Evolutionary conservation across 2,888 invertebrate genomes (phyloP).

Genomic region (Zygogramma bicolorata): DNA sequence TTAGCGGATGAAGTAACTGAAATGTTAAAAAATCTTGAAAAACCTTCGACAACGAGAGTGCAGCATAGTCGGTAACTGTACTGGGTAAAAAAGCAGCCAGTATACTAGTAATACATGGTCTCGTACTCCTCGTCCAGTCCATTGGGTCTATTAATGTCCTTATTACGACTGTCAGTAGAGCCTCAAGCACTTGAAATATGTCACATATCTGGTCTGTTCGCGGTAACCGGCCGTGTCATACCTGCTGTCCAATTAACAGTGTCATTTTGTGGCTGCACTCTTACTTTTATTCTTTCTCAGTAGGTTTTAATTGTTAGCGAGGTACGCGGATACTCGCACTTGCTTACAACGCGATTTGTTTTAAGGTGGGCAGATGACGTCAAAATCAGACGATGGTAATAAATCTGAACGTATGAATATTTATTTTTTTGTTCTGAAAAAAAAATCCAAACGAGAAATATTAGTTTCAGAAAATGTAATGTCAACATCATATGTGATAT

Average conservation of each 20-base stretch:
- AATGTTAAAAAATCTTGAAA: constrained; percentile 13
- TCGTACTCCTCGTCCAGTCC: constrained; percentile 36
- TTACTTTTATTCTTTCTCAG: constrained; percentile 51
- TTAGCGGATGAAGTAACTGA: neutral
- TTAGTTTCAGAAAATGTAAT: no score
- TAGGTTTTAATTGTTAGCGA: constrained; percentile 48
- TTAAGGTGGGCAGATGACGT: neutral
- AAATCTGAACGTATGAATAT: no score
- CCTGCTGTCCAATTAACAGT: constrained; percentile 60
- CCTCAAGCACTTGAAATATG: constrained; percentile 61
- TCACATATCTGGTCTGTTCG: constrained; percentile 61
- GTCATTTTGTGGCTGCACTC: constrained; percentile 54
- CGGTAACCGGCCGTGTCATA: constrained; percentile 62
- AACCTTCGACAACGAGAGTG: neutral
- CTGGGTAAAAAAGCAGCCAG: constrained; percentile 17
- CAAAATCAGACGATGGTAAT: no score
- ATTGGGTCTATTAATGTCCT: constrained; percentile 59
- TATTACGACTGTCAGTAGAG: constrained; percentile 58
- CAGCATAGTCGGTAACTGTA: constrained; percentile 23
- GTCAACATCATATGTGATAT: no score
- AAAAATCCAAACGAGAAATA: no score
- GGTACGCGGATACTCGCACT: constrained; percentile 41
- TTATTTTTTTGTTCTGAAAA: no score
- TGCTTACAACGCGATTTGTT: constrained; percentile 26
- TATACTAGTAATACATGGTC: constrained; percentile 36